Base-by-base conservation (phyloP, 2,797 vertebrate species). In the Parotocinclus haroldoi region DNA sequence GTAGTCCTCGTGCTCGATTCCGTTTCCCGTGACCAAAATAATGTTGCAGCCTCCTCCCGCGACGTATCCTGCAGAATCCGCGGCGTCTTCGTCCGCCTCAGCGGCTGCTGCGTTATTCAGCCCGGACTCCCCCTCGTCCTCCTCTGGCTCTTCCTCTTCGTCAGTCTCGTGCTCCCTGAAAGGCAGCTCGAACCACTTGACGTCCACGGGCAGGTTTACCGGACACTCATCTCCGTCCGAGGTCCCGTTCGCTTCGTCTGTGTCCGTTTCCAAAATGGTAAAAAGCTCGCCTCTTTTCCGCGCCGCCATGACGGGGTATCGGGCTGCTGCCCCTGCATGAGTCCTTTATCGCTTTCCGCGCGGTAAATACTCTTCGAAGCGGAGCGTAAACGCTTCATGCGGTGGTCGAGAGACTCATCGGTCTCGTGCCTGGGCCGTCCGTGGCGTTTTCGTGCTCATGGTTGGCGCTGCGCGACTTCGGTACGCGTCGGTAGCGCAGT, bases 271-370 rank as follows among this genome's bases (percentile, higher is more conserved):
- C 90, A 92, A 89, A 90, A 92, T 88, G 85, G 90, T 91, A 86
- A 92, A 91, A 90, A 91, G 90, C 89, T 91, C 90, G 87, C 89
- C 88, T 87, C 85, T 88, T 86, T 90, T 90, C 86, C 91, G 89
- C 90, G 89, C 89, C 89, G 90, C 91, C 91, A 92, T 92, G 90
- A 91, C 91, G 88, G 89, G 89, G 87, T 87, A 87, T 88, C 88
- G 87, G 89, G 89, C 88, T 89, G 89, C 88, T 89, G 89, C 87
- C 89, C 89, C 89, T 89, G 91, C 91, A 91, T 91, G 89, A 91
- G 91, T 92, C 88, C 87, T 89, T 83, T 87, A 80, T 86, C 81
- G 80, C 77, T 83, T 78, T 86, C 81, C 77, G 78, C 69, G 76
- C 80, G 80, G 78, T 73, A 79, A 81, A 86, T 84, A 70, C 83